phyloP scores from a whole-genome alignment of 2,888 invertebrate species.

The Rhodophaea formosa region DNA sequence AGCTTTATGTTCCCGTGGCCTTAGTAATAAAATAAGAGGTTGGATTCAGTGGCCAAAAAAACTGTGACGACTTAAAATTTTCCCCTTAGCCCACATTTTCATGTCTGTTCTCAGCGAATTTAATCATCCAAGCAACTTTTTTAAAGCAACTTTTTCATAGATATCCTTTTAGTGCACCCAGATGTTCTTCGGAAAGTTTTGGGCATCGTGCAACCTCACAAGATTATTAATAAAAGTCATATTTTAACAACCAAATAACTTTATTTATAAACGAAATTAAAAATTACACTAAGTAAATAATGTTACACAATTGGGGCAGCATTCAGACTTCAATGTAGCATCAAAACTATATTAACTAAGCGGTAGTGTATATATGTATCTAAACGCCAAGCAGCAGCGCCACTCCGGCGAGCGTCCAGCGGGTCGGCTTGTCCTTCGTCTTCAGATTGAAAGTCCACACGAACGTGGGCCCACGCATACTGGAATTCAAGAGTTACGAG shows the following conservation, averaged over 20 bases:
- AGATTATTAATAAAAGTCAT: too few species aligned
- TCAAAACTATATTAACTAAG: background rate
- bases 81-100: too few species aligned
- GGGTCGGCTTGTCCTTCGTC: constrained; percentile 92
- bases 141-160: too few species aligned
- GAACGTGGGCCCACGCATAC: constrained; percentile 92
- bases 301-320: constrained; percentile 4
- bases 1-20: too few species aligned
- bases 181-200: too few species aligned
- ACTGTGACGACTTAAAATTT: too few species aligned
- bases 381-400: constrained; percentile 93
- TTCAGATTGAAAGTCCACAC: constrained; percentile 98
- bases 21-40: too few species aligned
- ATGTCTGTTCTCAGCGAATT: too few species aligned
- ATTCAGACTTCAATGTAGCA: background rate
- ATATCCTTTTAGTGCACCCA: too few species aligned
- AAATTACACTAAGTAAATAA: constrained; percentile 6
- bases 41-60: too few species aligned
- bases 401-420: constrained; percentile 96
- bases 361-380: constrained; percentile 16
- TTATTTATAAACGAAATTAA: constrained; percentile 4
- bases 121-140: too few species aligned
- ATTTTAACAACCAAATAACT: background rate
- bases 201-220: too few species aligned
- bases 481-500: constrained; percentile 35